Conservation (phyloP, 2,113 vertebrate species). For the Neogobius melanostomus region DNA sequence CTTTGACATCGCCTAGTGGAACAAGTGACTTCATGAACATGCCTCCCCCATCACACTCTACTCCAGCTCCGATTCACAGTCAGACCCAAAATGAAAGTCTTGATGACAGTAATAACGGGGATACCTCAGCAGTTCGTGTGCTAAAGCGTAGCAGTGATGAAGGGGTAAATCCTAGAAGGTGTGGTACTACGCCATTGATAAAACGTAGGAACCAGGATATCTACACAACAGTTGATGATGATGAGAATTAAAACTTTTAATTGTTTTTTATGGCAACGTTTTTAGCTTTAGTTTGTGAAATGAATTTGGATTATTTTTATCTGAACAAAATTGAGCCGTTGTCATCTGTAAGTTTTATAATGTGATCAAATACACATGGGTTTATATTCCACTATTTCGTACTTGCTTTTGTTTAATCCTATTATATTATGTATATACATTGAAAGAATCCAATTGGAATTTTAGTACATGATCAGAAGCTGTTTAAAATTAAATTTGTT, state of each 20-base stretch:
- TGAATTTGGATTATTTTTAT: not conserved
- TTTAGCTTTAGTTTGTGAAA: not conserved
- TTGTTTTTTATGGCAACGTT: not conserved
- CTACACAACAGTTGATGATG: constrained; percentile 81
- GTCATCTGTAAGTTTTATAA: not conserved
- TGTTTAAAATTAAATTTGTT: not conserved
- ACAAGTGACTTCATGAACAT: constrained; percentile 47
- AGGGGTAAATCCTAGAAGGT: constrained; percentile 52
- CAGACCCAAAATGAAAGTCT: constrained; percentile 30
- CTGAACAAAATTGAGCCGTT: not conserved
- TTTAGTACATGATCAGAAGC: not conserved
- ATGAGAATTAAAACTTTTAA: constrained; percentile 40
- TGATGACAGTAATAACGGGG: constrained; percentile 9
- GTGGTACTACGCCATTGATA: constrained; percentile 79
- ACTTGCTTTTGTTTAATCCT: not conserved
- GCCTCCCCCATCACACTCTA: constrained; percentile 74
- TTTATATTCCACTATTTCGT: not conserved
- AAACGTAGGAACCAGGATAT: constrained; percentile 95
- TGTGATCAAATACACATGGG: not conserved
- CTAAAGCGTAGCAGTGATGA: constrained; percentile 84
- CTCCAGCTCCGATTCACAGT: constrained; percentile 61
- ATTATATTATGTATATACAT: not conserved
- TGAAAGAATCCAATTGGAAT: not conserved
- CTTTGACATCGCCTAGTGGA: constrained; percentile 61
- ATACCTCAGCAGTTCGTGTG: constrained; percentile 42